A percentile compares a stretch with the other conserved stretches of the same genome.
Conservation (phyloP, 2,888 invertebrate species). For the Apamea monoglypha region DNA sequence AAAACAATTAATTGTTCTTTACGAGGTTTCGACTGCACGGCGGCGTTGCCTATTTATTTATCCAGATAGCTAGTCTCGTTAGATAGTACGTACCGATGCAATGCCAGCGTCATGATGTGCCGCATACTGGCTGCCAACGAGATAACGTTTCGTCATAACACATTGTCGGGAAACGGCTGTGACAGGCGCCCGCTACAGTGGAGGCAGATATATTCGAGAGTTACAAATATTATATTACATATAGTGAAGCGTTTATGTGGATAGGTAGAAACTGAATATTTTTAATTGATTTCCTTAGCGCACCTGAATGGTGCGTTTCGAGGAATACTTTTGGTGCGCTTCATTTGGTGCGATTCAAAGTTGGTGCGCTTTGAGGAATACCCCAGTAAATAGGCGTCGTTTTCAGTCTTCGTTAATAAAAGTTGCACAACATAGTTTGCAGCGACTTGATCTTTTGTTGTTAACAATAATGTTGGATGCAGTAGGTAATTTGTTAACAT, state of each 20-base stretch:
- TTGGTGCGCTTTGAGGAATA: too few species aligned
- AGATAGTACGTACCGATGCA: constrained; percentile 23
- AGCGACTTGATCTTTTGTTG: not conserved
- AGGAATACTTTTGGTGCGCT: too few species aligned
- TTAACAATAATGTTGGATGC: not conserved
- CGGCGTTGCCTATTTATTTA: not conserved
- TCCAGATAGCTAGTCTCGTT: not conserved
- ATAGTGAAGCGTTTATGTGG: not conserved
- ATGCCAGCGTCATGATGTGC: constrained; percentile 27
- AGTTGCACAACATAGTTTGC: not conserved
- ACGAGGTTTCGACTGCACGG: not conserved
- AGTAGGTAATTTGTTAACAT: not conserved
- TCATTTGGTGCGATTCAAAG: too few species aligned
- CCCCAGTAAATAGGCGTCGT: not conserved
- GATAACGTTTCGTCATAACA: constrained; percentile 74
- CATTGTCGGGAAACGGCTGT: constrained; percentile 64
- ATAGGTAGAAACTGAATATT: not conserved
- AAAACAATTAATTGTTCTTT: not conserved
- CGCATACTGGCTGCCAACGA: constrained; percentile 66
- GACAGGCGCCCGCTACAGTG: constrained; percentile 50
- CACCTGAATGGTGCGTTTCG: too few species aligned
- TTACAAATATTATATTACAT: not conserved
- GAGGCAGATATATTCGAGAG: not conserved
- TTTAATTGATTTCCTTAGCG: too few species aligned
- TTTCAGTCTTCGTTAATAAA: not conserved